Percentiles rank a stretch among this genome's conserved stretches.
phyloP scores from a whole-genome alignment of 2,113 vertebrate species.

The Orthonyx spaldingii region DNA sequence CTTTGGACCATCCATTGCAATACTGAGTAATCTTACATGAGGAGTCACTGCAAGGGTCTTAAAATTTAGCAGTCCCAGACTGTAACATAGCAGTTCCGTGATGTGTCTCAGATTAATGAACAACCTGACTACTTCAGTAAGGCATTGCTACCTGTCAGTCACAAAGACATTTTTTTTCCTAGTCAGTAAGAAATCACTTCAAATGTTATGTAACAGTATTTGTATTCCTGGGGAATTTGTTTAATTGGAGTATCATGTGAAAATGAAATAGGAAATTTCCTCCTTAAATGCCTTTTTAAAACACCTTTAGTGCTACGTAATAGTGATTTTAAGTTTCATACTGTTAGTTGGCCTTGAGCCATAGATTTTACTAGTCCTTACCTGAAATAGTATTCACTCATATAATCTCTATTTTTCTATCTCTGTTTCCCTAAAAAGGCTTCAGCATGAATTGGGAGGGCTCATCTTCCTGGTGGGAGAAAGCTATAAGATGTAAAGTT shows the following conservation, averaged over 20 bases:
- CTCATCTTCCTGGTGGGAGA: neutral
- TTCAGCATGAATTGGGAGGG: neutral
- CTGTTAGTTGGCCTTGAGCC: neutral
- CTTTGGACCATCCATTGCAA: neutral
- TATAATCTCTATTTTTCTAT: neutral
- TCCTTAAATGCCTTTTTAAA: neutral
- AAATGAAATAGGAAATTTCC: neutral
- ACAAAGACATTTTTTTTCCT: neutral
- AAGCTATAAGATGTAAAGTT: neutral
- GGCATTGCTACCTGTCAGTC: neutral
- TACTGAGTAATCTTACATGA: neutral
- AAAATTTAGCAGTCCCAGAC: neutral
- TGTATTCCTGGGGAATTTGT: neutral
- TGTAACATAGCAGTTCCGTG: neutral
- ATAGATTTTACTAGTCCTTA: neutral
- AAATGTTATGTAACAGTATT: neutral
- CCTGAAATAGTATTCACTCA: neutral
- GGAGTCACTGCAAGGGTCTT: neutral
- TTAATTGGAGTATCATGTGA: neutral
- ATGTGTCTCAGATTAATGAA: neutral
- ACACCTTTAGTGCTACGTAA: neutral
- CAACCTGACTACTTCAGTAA: neutral
- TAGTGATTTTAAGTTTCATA: neutral
- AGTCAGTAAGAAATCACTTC: neutral
- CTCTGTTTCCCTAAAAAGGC: neutral